Evolutionary conservation across 2,113 vertebrate genomes (phyloP).

Genomic region (Nothobranchius furzeri): DNA sequence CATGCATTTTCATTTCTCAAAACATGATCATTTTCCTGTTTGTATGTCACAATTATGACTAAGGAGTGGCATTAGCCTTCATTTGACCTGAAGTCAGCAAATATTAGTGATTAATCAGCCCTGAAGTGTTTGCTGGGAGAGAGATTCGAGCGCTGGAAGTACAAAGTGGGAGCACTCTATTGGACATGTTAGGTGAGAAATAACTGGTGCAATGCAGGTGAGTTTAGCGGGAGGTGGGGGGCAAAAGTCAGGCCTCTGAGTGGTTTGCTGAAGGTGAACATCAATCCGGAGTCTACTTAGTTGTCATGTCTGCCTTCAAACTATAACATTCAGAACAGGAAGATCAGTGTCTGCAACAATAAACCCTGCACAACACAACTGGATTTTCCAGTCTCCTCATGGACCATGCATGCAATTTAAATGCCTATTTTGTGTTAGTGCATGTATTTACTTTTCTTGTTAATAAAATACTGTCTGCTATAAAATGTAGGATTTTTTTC

Average conservation of each 20-base stretch:
- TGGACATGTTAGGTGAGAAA: slow-evolving; percentile 72
- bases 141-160: slow-evolving; percentile 24
- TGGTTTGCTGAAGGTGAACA: slow-evolving; percentile 63
- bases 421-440: slow-evolving; percentile 12
- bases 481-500: too few relatives aligned
- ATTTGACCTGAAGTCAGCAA: slow-evolving; percentile 22
- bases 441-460: slow-evolving; percentile 12
- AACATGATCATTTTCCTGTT: neutral
- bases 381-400: slow-evolving; percentile 36
- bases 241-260: slow-evolving; percentile 60
- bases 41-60: slow-evolving; percentile 11
- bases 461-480: too few relatives aligned
- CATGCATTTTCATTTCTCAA: neutral
- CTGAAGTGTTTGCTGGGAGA: slow-evolving; percentile 43
- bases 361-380: slow-evolving; percentile 1
- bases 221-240: slow-evolving; percentile 25
- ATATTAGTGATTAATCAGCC: slow-evolving; percentile 39
- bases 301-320: slow-evolving; percentile 52
- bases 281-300: slow-evolving; percentile 68
- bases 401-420: slow-evolving; percentile 37
- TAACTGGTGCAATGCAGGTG: slow-evolving; percentile 79
- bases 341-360: slow-evolving; percentile 36
- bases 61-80: slow-evolving; percentile 23
- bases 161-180: slow-evolving; percentile 46
- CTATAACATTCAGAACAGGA: slow-evolving; percentile 35